A percentile compares a stretch with the other conserved stretches of the same genome.
Evolutionary conservation across 2,113 vertebrate species (phyloP).

Genomic region (Puntigrus tetrazona): DNA sequence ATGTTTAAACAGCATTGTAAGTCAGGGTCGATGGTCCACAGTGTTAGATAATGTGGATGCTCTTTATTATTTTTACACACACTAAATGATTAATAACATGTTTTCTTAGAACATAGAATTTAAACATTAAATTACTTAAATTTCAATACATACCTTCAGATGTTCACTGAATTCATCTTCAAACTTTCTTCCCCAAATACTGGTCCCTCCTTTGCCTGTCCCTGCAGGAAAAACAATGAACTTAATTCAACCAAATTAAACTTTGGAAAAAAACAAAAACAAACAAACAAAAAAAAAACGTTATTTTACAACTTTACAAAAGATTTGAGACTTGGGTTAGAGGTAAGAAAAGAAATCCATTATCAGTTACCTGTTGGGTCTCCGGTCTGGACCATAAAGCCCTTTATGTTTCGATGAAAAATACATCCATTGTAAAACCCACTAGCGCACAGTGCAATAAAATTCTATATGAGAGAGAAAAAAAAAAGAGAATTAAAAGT

Average conservation of each 20-base stretch:
- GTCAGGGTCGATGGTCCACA: background rate
- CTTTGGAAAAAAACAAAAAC: too few species aligned
- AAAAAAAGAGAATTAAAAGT: background rate
- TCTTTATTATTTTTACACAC: background rate
- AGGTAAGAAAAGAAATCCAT: background rate
- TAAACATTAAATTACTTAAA: too few species aligned
- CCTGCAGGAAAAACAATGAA: conserved; percentile 70
- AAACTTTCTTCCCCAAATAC: conserved; percentile 96
- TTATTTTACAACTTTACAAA: background rate
- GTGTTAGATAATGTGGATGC: background rate
- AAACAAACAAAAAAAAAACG: too few species aligned
- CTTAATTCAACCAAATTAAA: background rate
- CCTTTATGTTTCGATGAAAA: conserved; percentile 98
- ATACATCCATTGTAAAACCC: conserved; percentile 90
- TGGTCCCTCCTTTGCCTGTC: conserved; percentile 93
- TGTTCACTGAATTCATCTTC: conserved; percentile 98
- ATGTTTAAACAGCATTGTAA: background rate
- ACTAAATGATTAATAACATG: background rate
- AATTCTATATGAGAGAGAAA: conserved; percentile 85
- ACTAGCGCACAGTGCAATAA: conserved; percentile 90
- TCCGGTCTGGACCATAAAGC: conserved; percentile 98
- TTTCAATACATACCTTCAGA: conserved; percentile 81
- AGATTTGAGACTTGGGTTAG: background rate
- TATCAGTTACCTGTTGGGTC: conserved; percentile 87
- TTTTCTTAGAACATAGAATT: too few species aligned